phyloP scores from a whole-genome alignment of 2,797 vertebrate species.

The Melanotaenia boesemani region DNA sequence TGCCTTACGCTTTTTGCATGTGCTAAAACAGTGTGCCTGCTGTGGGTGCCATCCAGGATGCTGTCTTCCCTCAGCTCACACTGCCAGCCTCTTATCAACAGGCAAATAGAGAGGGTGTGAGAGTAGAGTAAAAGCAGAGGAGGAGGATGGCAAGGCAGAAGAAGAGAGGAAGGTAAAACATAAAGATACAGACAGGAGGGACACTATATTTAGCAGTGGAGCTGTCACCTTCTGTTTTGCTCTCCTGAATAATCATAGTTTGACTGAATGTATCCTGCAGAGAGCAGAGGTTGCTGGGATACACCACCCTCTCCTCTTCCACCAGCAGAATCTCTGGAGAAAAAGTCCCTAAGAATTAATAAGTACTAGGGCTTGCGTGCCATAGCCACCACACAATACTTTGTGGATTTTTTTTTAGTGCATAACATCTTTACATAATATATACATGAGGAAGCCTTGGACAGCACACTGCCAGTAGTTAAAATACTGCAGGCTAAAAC shows the following conservation, averaged over 20 bases:
- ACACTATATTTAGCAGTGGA: conserved; percentile 85
- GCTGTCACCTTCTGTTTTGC: conserved; percentile 85
- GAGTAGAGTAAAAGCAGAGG: conserved; percentile 63
- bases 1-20: conserved; percentile 29
- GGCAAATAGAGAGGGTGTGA: conserved; percentile 65
- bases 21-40: conserved; percentile 54
- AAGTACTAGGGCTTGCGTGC: conserved; percentile 70
- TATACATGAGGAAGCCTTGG: conserved; percentile 11
- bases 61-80: conserved; percentile 52
- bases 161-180: conserved; percentile 63
- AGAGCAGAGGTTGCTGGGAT: conserved; percentile 82
- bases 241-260: conserved; percentile 79
- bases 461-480: conserved; percentile 42
- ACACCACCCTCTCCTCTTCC: conserved; percentile 46
- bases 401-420: conserved; percentile 29
- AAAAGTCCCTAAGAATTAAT: conserved; percentile 66
- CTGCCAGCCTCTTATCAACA: conserved; percentile 70
- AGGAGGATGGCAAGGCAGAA: conserved; percentile 59
- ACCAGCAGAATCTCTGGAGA: conserved; percentile 58
- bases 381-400: conserved; percentile 47
- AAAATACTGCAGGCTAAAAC: conserved; percentile 7
- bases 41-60: conserved; percentile 50
- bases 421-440: conserved; percentile 42
- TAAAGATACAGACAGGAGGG: conserved; percentile 70
- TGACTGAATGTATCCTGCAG: conserved; percentile 80